Base-by-base conservation (phyloP, 2,888 invertebrate genomes). In the Iphiclides podalirius region DNA sequence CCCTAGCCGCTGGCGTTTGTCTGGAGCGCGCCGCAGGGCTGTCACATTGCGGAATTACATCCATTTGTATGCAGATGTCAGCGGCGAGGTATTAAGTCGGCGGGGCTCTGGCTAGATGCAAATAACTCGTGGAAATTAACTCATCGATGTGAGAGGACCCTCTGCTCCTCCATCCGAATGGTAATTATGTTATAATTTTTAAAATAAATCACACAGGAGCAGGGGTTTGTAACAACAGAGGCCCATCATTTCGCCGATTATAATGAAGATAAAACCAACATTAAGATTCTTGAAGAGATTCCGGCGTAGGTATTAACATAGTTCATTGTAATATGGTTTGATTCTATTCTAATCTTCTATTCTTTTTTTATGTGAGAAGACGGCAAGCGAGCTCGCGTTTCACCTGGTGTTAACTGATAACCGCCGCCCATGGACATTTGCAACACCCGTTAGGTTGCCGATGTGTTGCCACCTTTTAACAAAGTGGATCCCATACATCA, bases 91-190 rank as follows among this genome's bases (percentile, higher is more conserved):
- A 76, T 79, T 79, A 79, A 79, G 72, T 73, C 73, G 55, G 47
- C 54, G 55, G 55, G 72, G 72, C 74, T 79, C 79, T 75, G 77
- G 72, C 72, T 72, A 67, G 67, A 74, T 72, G 81, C 78, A 77
- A 78, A 85, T 86, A 79, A 79, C 72, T 81, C 78, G 68, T 71
- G 76, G 73, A 79, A 85, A 87, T 87, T 74, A 83, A 82, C 75
- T 72, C 79, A 83, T 86, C 77, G 82, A 83, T 84, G 78, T 68
- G 67, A 63, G 58, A 48, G 56, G 54, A 53, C 67, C 62, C 61
- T 48, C 28, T 9, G 14, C 14, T 26, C 3, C 12, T n/a, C 13
- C 15, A 54, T 57, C 53, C 47, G 52, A 54, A 51, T 52, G 34
- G 35, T 38, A 38, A 52, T 53, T 53, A 52, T 47, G 45, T 52